Evolutionary conservation across 2,797 vertebrate species (phyloP).

Genomic region (Pipistrellus kuhlii): DNA sequence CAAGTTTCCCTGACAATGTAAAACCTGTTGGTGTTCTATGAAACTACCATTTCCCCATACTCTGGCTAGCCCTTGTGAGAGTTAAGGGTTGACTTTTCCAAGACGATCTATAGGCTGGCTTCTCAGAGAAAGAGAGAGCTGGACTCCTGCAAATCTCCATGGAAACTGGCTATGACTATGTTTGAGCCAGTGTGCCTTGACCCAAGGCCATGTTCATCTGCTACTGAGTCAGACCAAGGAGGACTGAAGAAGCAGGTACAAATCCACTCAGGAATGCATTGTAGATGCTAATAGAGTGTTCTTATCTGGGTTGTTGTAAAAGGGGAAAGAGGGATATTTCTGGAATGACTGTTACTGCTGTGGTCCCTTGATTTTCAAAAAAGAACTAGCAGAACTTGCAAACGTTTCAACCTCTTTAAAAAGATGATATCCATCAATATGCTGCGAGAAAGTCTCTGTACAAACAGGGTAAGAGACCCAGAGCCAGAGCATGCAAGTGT

Average conservation of each 20-base stretch:
- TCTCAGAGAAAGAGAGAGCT: not conserved
- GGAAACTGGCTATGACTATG: not conserved
- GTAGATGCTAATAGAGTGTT: not conserved
- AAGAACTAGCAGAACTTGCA: not conserved
- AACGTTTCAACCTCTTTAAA: conserved; percentile 10
- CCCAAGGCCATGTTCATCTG: not conserved
- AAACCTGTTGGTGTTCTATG: not conserved
- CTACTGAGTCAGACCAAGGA: not conserved
- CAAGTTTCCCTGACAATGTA: conserved; percentile 87
- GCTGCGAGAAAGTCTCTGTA: not conserved
- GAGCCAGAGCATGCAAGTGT: not conserved
- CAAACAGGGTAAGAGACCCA: not conserved
- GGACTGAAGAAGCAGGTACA: not conserved
- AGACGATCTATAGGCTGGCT: not conserved
- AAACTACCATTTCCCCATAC: not conserved
- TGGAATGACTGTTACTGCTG: not conserved
- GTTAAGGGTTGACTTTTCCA: not conserved
- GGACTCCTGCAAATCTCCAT: not conserved
- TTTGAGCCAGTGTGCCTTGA: not conserved
- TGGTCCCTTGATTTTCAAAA: not conserved
- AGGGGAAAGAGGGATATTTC: not conserved
- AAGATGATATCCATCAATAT: not conserved
- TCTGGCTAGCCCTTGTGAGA: not conserved
- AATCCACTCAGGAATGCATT: not conserved
- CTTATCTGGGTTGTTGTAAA: not conserved